Evolutionary conservation across 2,888 invertebrate species (phyloP).

Genomic region (Marasmarcha lunaedactyla): DNA sequence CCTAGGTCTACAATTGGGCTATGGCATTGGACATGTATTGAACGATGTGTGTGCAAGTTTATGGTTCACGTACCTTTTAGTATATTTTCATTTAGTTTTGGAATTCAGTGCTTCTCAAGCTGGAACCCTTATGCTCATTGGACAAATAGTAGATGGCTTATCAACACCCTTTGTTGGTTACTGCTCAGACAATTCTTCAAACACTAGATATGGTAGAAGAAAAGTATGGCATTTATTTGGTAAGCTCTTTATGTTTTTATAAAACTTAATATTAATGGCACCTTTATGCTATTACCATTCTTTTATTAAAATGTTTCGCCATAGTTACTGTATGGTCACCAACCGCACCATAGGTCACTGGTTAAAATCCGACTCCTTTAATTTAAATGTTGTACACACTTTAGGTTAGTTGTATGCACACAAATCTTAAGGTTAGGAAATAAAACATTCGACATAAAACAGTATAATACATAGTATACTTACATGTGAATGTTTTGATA

Average conservation of each 20-base stretch:
- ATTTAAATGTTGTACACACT: no score
- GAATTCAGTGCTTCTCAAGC: constrained; percentile 69
- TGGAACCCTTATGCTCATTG: constrained; percentile 79
- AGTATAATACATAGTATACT: no score
- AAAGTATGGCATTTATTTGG: constrained; percentile 93
- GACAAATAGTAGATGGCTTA: constrained; percentile 87
- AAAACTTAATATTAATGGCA: no score
- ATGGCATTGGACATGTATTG: constrained; percentile 86
- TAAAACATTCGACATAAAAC: no score
- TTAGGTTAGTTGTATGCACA: no score
- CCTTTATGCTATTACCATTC: no score
- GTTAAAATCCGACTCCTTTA: no score
- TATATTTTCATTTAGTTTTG: constrained; percentile 78
- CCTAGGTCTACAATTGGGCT: constrained; percentile 65
- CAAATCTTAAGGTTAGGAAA: no score
- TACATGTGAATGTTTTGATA: no score
- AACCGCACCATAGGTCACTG: no score
- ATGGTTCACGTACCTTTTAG: constrained; percentile 93
- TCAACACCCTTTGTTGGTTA: constrained; percentile 90
- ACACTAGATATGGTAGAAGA: constrained; percentile 81
- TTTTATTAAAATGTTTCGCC: no score
- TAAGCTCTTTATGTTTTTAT: constrained; percentile 36
- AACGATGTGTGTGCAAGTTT: constrained; percentile 94
- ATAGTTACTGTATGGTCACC: no score
- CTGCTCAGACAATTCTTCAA: constrained; percentile 80